Evolutionary conservation across 2,888 invertebrate species (phyloP).

Genomic region (Mesorhabditis belari): DNA sequence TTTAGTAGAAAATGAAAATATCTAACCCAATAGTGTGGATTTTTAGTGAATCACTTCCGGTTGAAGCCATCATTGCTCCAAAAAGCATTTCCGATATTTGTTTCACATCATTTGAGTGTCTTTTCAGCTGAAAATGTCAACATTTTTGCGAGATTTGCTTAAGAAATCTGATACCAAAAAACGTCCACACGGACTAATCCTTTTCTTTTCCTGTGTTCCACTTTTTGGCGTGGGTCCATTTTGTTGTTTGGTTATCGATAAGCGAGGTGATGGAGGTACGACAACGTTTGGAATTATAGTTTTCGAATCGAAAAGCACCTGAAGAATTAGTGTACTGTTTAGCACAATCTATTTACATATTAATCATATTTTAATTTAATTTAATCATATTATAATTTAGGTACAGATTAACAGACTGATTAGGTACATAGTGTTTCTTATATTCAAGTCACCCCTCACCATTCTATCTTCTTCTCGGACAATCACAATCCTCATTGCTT

Average conservation of each 20-base stretch:
- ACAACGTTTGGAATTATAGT: not conserved
- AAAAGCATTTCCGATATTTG: slow-evolving; percentile 36
- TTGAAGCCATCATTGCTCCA: slow-evolving; percentile 29
- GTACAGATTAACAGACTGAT: no score
- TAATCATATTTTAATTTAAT: no score
- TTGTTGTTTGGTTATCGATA: no score
- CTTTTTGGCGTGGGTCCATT: no score
- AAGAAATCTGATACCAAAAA: not conserved
- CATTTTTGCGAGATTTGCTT: no score
- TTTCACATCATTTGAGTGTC: slow-evolving; percentile 13
- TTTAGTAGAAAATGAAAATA: not conserved
- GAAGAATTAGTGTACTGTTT: no score
- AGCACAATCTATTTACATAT: no score
- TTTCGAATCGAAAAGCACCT: not conserved
- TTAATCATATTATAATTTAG: no score
- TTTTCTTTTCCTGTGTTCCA: not conserved
- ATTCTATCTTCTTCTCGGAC: not conserved
- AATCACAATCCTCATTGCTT: not conserved
- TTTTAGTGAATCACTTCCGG: slow-evolving; percentile 32
- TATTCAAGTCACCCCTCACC: no score
- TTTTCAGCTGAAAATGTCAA: not conserved
- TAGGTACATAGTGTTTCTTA: no score
- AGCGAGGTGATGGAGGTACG: no score
- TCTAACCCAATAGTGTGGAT: slow-evolving; percentile 36
- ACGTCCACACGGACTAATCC: not conserved